phyloP scores from a whole-genome alignment of 2,888 invertebrate genomes.

The Dynastes grantii region DNA sequence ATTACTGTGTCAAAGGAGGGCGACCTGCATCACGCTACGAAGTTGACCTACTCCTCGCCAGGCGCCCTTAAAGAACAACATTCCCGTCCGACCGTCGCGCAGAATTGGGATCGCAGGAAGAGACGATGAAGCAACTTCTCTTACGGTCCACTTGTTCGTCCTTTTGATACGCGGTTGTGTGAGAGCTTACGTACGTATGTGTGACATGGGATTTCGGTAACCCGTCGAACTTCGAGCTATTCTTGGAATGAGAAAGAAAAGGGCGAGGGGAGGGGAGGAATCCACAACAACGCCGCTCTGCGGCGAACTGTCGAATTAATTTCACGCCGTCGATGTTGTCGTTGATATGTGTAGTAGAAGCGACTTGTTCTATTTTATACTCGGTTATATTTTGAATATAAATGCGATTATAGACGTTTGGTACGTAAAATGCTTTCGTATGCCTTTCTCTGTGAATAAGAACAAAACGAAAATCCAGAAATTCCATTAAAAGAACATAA shows the following conservation, averaged over 20 bases:
- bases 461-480: too few species aligned
- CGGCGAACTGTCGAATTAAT: slow-evolving; percentile 37
- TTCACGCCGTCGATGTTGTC: background rate
- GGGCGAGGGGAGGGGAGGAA: background rate
- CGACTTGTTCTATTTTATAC: background rate
- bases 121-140: slow-evolving; percentile 36
- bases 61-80: slow-evolving; percentile 33
- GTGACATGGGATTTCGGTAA: background rate
- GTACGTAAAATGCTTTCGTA: too few species aligned
- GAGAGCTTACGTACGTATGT: too few species aligned
- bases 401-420: background rate
- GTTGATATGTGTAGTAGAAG: background rate
- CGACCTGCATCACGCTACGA: slow-evolving; percentile 42
- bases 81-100: slow-evolving; percentile 26
- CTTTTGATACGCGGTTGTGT: background rate
- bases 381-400: background rate
- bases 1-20: slow-evolving; percentile 44
- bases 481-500: too few species aligned
- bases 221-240: slow-evolving; percentile 21
- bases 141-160: slow-evolving; percentile 17
- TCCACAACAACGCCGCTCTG: background rate
- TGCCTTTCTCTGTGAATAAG: too few species aligned
- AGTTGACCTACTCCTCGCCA: slow-evolving; percentile 45
- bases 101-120: background rate
- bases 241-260: slow-evolving; percentile 6